Evolutionary conservation across 2,888 invertebrate species (phyloP), one percentile per base, ranked within the genome.

Genomic region (Neocrepidodera transversa): DNA sequence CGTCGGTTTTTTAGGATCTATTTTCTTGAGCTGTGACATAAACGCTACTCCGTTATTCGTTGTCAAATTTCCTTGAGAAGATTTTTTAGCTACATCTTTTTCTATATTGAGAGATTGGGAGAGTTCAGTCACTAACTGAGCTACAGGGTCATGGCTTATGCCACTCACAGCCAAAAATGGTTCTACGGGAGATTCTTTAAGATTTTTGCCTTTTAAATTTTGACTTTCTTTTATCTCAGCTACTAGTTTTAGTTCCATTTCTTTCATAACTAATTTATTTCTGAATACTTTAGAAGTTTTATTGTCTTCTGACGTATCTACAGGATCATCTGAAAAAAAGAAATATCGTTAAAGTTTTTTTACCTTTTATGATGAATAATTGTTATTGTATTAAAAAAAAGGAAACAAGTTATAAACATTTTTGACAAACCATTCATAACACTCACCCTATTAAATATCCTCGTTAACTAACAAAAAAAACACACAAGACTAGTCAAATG

Each of bases 171-270:
- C 76, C 71, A 76, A 69, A 76, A 74, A 59, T 38, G 72, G 70
- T 65, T 78, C 77, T 55, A 74, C 64, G 43, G 84, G 83, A 49
- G 85, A 84, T 72, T 84, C 86, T 74, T 82, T 83, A 17, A 73
- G 74, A 60, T 82, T 82, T 59, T 83, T 83, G 58, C 83, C 83
- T 73, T 87, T 87, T 69, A 85, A 84, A 71, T 89, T 88, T 8
- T 89, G 87, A 53, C 87, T 83, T 74, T 92, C 91, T 76, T 92
- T 92, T 58, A 93, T 92, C 78, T 93, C 93, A 3, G 91, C 90
- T 43, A 92, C 90, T 18, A 91, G 79, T 75, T 91, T 91, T 47
- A 91, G 79, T 74, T 92, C 92, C 86, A 92, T 91, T 76, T 93
- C 93, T 72, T 93, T 93, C 84, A 90, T 87, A 23, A 86, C 85